Conservation (phyloP, 2,797 vertebrate genomes). For the Oreochromis grahami region DNA sequence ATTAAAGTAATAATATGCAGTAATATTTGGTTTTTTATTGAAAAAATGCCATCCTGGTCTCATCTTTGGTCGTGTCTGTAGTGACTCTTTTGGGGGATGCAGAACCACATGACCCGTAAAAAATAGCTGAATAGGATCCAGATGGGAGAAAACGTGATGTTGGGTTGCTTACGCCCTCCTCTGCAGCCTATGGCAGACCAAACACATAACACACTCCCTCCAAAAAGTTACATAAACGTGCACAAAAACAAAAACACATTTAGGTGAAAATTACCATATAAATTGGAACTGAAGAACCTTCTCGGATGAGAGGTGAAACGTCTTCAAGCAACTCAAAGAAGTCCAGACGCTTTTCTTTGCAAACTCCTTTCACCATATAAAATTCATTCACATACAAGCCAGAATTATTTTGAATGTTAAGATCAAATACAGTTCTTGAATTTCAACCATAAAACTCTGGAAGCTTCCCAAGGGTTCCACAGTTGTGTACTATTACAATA, state of each 20-base stretch:
- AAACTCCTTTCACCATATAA: too few species aligned
- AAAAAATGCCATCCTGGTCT: not conserved
- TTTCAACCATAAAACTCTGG: not conserved
- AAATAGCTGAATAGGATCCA: slow-evolving; percentile 54
- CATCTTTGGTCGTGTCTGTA: not conserved
- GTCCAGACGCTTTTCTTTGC: too few species aligned
- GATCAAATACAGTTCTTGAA: not conserved
- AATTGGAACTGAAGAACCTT: too few species aligned
- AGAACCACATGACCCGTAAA: not conserved
- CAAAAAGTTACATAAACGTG: slow-evolving; percentile 14
- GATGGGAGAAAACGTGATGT: slow-evolving; percentile 38
- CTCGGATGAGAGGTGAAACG: too few species aligned
- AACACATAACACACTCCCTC: slow-evolving; percentile 45
- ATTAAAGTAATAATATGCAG: not conserved
- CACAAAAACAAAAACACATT: slow-evolving; percentile 50
- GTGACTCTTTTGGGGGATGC: not conserved
- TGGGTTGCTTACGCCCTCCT: slow-evolving; percentile 30
- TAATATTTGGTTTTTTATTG: not conserved
- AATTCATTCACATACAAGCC: not conserved
- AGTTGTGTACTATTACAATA: not conserved
- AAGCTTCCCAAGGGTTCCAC: not conserved
- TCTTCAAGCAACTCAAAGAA: too few species aligned
- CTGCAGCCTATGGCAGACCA: slow-evolving; percentile 53
- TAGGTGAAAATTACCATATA: not conserved
- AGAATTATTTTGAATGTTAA: not conserved